Conservation (phyloP, 1,140 invertebrate species). For the Papilio helenus region DNA sequence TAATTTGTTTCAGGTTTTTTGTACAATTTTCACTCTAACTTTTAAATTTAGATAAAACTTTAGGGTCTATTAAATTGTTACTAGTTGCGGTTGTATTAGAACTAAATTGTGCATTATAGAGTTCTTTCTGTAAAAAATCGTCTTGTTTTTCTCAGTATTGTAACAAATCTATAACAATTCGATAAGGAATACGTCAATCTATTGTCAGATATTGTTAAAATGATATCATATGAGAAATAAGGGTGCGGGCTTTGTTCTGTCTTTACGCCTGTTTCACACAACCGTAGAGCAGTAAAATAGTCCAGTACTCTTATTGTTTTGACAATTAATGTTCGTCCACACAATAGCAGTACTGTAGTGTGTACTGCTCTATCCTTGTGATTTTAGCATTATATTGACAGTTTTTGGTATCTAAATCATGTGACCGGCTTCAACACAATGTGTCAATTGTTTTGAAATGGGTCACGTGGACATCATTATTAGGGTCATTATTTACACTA, state of each 20-base stretch:
- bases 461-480: conserved; percentile 7
- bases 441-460: conserved; percentile 24
- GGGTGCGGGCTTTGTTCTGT: not conserved
- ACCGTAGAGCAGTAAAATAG: not conserved
- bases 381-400: not conserved
- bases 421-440: conserved; percentile 14
- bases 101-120: too few species aligned
- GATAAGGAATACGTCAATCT: not conserved
- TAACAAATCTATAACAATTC: not conserved
- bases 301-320: not conserved
- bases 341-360: not conserved
- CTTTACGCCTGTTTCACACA: not conserved
- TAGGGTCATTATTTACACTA: not conserved
- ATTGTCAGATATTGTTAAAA: not conserved
- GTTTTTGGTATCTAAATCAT: conserved; percentile 2
- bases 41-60: too few species aligned
- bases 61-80: too few species aligned
- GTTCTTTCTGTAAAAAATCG: too few species aligned
- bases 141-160: not conserved
- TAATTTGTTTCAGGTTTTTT: not conserved
- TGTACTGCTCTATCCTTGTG: not conserved
- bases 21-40: too few species aligned
- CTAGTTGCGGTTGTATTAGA: too few species aligned
- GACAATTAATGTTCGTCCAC: not conserved
- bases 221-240: not conserved